Percentiles rank a stretch among this genome's conserved stretches.
phyloP scores from a whole-genome alignment of 2,888 invertebrate species.

The Andrena chrysosceles region DNA sequence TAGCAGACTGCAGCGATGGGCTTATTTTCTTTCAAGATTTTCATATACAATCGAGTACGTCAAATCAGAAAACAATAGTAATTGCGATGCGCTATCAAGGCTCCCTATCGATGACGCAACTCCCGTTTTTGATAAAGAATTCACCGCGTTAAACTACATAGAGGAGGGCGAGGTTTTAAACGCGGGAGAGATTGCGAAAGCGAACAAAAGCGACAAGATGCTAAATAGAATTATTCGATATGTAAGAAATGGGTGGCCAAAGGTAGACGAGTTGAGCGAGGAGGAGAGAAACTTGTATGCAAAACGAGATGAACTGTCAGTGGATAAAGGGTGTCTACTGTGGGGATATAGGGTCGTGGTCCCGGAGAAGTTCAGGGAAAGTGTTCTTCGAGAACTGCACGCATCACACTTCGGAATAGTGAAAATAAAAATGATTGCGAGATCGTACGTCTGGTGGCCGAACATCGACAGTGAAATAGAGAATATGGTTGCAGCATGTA shows the following conservation, averaged over 20 bases:
- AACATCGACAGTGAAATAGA: neutral
- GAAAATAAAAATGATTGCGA: neutral
- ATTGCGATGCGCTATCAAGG: slow-evolving; percentile 50
- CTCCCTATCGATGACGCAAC: slow-evolving; percentile 36
- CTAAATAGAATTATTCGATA: too few relatives aligned
- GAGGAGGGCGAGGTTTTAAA: neutral
- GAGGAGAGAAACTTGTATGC: neutral
- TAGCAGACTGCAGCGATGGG: slow-evolving; percentile 50
- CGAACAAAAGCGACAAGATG: too few relatives aligned
- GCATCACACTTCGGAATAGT: neutral
- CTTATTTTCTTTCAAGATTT: slow-evolving; percentile 58
- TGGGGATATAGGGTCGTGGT: slow-evolving; percentile 19
- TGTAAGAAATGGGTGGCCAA: too few relatives aligned
- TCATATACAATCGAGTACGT: slow-evolving; percentile 48
- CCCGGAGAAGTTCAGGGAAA: slow-evolving; percentile 44
- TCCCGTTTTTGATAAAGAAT: neutral
- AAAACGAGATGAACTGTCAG: slow-evolving; percentile 26
- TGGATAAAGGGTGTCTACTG: slow-evolving; percentile 22
- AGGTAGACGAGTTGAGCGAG: too few relatives aligned
- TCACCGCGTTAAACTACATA: slow-evolving; percentile 7
- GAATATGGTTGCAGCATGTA: neutral
- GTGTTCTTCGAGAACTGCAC: neutral
- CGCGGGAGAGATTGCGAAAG: too few relatives aligned
- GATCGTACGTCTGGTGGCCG: neutral
- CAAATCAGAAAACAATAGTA: slow-evolving; percentile 46